Evolutionary conservation across 2,797 vertebrate genomes (phyloP).

Genomic region (Sebastes flavidus): DNA sequence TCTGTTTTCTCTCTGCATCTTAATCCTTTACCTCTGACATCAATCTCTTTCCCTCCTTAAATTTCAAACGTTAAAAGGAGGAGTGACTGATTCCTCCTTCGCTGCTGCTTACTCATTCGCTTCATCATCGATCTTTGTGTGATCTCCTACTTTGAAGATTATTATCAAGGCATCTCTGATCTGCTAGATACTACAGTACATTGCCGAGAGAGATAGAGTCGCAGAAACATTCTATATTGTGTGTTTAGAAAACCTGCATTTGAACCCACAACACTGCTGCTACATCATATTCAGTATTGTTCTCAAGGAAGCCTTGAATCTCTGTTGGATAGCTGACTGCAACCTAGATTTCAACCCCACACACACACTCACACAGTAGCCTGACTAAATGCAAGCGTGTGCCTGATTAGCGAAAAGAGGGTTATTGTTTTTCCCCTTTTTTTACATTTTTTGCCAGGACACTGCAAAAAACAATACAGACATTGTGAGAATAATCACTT

Average conservation of each 20-base stretch:
- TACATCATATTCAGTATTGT: background rate
- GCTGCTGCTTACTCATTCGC: slow-evolving; percentile 5
- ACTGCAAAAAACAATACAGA: slow-evolving; percentile 61
- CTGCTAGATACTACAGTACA: background rate
- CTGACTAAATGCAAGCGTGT: slow-evolving; percentile 12
- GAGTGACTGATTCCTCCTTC: background rate
- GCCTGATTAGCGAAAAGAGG: slow-evolving; percentile 48
- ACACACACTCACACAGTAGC: background rate
- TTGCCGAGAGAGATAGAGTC: background rate
- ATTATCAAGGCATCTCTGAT: background rate
- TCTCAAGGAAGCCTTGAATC: background rate
- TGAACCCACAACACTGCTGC: background rate
- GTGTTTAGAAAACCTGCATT: background rate
- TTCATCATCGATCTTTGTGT: slow-evolving; percentile 20
- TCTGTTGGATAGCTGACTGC: background rate
- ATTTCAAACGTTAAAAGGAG: background rate
- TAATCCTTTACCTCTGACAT: slow-evolving; percentile 25
- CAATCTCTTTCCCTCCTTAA: background rate
- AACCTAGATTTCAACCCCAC: background rate
- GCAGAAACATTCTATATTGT: background rate
- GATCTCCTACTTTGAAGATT: slow-evolving; percentile 12
- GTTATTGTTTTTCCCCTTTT: slow-evolving; percentile 26
- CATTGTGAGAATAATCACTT: slow-evolving; percentile 67
- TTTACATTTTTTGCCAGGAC: slow-evolving; percentile 24
- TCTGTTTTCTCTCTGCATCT: slow-evolving; percentile 14